Evolutionary conservation across 2,888 invertebrate species (phyloP), one percentile per base, ranked within the genome.

Genomic region (Parthenolecanium corni): DNA sequence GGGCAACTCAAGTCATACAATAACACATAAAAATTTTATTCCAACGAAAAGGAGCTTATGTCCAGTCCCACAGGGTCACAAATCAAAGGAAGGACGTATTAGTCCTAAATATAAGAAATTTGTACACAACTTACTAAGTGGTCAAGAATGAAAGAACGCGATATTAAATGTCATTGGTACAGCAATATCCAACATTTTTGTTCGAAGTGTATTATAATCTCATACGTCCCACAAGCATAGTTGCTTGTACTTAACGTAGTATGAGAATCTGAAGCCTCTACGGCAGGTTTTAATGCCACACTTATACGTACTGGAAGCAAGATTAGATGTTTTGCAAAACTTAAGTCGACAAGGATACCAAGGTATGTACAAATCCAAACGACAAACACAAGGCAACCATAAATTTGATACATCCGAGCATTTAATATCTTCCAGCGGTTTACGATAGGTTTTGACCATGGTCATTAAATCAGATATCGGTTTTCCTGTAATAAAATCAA

Each of bases 321-420:
- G 78, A 68, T 80, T 80, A 49, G 82, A 82, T 73, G 86, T 86
- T 71, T 90, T 89, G 76, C 95, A 95, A 76, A 92, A 95, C 73
- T 94, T 94, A 47, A 95, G 78, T 21, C 91, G 92, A 74, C 94
- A 95, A 0, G 95, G 94, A 75, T 92, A 95, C 94, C 94, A 95
- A 61, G 91, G 91, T 58, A 94, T 85, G 74, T 92, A 92, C 66
- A 85, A 82, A 78, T 92, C 88, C 69, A 92, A 78, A 62, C 85
- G 85, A 73, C 93, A 93, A 58, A 85, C 80, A 73, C 93, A 93
- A 23, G 89, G 84, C 65, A 82, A 80, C 76, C 81, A 80, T 64
- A 81, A 75, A 69, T 83, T 82, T 65, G 40, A 46, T 18, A 54
- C 54, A 14, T 54, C 54, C 24, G 63, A 63, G 38, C 63, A 63